Conservation (phyloP, 2,797 vertebrate species). For the Etheostoma perlongum region DNA sequence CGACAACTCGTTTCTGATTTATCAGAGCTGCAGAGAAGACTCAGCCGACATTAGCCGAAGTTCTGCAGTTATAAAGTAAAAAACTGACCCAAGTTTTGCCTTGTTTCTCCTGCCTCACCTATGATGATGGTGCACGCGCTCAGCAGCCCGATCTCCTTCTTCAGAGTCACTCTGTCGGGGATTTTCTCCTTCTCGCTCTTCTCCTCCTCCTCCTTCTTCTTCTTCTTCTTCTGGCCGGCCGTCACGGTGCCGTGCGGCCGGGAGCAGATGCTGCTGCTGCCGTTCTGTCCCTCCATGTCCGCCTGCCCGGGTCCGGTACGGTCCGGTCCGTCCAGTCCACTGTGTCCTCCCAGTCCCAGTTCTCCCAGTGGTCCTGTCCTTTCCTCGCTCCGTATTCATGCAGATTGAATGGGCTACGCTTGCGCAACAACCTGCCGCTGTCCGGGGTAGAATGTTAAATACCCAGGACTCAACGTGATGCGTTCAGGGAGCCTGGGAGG, state of each 20-base stretch:
- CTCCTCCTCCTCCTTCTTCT: conserved; percentile 7
- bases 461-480: conserved; percentile 60
- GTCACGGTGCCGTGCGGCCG: conserved; percentile 46
- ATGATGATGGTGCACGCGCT: conserved; percentile 98
- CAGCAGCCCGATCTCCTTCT: conserved; percentile 96
- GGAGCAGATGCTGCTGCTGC: conserved; percentile 57
- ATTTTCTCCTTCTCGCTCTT: conserved; percentile 43
- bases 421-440: conserved; percentile 83
- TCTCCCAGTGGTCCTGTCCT: conserved; percentile 59
- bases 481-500: conserved; percentile 61
- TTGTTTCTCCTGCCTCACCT: conserved; percentile 83
- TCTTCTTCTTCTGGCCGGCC: conserved; percentile 38
- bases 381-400: conserved; percentile 76
- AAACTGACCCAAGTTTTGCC: background rate
- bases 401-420: conserved; percentile 82
- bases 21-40: background rate
- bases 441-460: conserved; percentile 86
- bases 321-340: conserved; percentile 56
- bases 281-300: conserved; percentile 90
- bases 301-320: conserved; percentile 64
- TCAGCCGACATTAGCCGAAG: background rate
- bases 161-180: conserved; percentile 90
- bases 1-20: no score
- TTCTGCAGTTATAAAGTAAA: background rate
- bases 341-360: conserved; percentile 51